Evolutionary conservation across 1,140 invertebrate species (phyloP).

Genomic region (Littorina saxatilis): DNA sequence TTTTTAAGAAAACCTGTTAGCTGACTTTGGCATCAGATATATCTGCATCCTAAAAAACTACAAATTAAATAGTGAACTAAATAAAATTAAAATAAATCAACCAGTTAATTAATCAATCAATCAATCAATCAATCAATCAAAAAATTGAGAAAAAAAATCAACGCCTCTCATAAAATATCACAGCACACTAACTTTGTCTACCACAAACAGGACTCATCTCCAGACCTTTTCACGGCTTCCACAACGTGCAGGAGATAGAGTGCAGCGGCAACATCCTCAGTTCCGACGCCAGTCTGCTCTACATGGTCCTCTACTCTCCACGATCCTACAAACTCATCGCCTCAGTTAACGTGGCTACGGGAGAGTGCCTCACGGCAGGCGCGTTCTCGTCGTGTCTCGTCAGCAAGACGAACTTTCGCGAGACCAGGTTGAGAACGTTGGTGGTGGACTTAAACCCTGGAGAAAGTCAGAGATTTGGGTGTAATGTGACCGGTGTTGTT

Average conservation of each 20-base stretch:
- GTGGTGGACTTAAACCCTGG: slow-evolving; percentile 6
- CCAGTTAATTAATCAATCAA: too few species aligned
- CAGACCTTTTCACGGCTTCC: not conserved
- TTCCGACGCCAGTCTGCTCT: not conserved
- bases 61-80: too few species aligned
- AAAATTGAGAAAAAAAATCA: too few species aligned
- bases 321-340: not conserved
- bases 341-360: not conserved
- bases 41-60: too few species aligned
- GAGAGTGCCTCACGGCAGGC: slow-evolving; percentile 21
- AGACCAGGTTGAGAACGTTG: slow-evolving; percentile 1
- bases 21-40: too few species aligned
- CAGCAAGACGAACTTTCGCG: not conserved
- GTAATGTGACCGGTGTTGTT: not conserved
- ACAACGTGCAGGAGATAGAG: slow-evolving; percentile 9
- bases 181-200: too few species aligned
- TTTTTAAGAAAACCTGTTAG: too few species aligned
- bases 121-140: too few species aligned
- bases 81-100: too few species aligned
- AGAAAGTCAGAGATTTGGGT: not conserved
- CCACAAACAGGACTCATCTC: slow-evolving; percentile 18
- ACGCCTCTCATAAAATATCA: too few species aligned
- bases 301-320: slow-evolving; percentile 20
- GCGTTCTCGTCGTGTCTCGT: slow-evolving; percentile 23
- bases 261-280: not conserved